Evolutionary conservation across 2,113 vertebrate species (phyloP).

Genomic region (Riparia riparia): DNA sequence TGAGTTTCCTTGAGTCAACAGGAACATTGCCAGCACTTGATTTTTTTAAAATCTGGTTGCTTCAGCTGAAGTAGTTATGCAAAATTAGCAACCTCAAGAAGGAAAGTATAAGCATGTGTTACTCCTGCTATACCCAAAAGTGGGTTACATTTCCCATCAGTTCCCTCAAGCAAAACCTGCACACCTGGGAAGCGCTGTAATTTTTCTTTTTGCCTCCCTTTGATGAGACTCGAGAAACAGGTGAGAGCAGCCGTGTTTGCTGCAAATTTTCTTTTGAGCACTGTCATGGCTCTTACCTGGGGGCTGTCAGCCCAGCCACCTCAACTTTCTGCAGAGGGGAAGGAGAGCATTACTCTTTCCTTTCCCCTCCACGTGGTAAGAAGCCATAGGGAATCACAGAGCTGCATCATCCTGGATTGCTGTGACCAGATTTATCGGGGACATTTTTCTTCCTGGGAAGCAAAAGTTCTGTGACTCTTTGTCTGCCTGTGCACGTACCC

Average conservation of each 20-base stretch:
- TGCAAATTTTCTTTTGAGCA: not conserved
- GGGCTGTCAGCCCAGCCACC: not conserved
- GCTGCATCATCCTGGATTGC: not conserved
- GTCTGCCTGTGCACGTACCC: rapidly evolving
- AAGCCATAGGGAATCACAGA: not conserved
- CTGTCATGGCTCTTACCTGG: not conserved
- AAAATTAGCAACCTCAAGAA: not conserved
- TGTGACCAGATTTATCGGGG: not conserved
- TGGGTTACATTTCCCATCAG: not conserved
- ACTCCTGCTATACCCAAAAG: not conserved
- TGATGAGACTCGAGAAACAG: not conserved
- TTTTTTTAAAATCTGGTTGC: constrained; percentile 22
- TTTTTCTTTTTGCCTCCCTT: not conserved
- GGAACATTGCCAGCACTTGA: not conserved
- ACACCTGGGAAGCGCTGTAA: not conserved
- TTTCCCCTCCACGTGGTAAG: not conserved
- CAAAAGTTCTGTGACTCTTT: rapidly evolving
- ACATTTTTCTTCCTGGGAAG: not conserved
- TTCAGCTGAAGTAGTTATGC: not conserved
- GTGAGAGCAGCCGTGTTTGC: not conserved
- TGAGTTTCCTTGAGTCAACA: not conserved
- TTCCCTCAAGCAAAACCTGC: not conserved
- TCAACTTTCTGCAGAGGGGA: not conserved
- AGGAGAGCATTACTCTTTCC: not conserved
- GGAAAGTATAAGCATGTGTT: not conserved